These are phyloP conservation scores for Taeniopygia guttata DNA, from an alignment of 2,797 vertebrate species.

Conservation along the genomic window DNA sequence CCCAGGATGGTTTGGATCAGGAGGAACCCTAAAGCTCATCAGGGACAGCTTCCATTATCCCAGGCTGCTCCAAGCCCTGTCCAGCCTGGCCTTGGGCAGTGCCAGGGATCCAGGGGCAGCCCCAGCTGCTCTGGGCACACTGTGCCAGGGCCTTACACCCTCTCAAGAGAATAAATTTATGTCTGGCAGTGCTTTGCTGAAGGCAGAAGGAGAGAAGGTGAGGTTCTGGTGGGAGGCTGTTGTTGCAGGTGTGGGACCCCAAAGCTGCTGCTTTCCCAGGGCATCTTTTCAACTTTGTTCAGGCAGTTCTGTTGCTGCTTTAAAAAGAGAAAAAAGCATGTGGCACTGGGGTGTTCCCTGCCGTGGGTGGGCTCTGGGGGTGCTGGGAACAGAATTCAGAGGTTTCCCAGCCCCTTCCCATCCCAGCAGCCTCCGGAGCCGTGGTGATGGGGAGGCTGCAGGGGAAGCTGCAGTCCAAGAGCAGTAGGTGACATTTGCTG, in stretches of 20 bases:
- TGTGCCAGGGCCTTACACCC: neutral
- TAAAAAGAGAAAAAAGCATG: rapidly evolving
- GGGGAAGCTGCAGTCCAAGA: neutral
- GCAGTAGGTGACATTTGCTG: neutral
- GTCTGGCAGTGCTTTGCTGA: neutral
- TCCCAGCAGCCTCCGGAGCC: rapidly evolving
- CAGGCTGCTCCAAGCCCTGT: rapidly evolving
- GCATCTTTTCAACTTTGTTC: rapidly evolving
- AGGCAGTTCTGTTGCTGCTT: neutral
- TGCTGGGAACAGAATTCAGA: neutral
- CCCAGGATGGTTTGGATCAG: neutral
- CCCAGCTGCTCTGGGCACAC: neutral
- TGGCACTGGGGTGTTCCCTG: neutral
- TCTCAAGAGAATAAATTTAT: rapidly evolving
- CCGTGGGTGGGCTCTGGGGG: neutral
- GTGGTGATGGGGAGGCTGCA: neutral
- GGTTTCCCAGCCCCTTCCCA: rapidly evolving
- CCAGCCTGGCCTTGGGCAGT: neutral
- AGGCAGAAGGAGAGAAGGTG: neutral
- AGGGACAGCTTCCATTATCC: neutral
- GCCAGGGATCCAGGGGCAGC: neutral
- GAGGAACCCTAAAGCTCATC: neutral
- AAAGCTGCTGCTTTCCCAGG: neutral
- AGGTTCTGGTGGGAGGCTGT: neutral
- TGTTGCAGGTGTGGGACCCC: neutral